Evolutionary conservation across 2,888 invertebrate species (phyloP).

Genomic region (Monochamus alternatus): DNA sequence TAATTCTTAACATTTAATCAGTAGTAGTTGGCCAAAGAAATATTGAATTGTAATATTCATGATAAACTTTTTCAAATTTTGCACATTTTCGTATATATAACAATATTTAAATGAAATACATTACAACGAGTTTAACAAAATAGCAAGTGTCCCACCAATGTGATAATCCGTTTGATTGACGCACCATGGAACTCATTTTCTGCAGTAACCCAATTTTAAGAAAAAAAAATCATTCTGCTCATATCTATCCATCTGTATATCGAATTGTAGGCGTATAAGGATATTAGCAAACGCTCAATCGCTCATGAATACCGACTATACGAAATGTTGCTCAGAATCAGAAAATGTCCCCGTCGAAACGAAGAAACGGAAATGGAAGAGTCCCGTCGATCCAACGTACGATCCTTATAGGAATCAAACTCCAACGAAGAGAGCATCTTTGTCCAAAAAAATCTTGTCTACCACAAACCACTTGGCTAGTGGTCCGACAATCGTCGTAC

Average conservation of each 20-base stretch:
- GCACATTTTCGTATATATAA: too few relatives aligned
- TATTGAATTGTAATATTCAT: too few relatives aligned
- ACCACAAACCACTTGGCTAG: not conserved
- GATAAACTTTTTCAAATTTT: too few relatives aligned
- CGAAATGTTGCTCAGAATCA: conserved; percentile 65
- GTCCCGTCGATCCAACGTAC: conserved; percentile 57
- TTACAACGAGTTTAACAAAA: too few relatives aligned
- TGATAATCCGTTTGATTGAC: too few relatives aligned
- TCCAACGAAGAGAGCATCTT: not conserved
- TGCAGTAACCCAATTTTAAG: too few relatives aligned
- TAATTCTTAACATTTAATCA: too few relatives aligned
- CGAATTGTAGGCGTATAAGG: conserved; percentile 68
- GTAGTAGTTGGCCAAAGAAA: too few relatives aligned
- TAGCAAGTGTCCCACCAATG: too few relatives aligned
- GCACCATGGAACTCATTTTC: too few relatives aligned
- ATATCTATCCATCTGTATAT: not conserved
- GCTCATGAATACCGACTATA: conserved; percentile 59
- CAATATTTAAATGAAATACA: too few relatives aligned
- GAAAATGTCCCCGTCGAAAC: conserved; percentile 34
- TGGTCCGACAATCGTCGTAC: not conserved
- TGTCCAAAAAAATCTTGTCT: not conserved
- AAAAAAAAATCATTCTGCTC: not conserved
- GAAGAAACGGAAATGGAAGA: conserved; percentile 50
- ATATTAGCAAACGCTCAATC: conserved; percentile 67
- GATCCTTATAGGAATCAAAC: conserved; percentile 45